Evolutionary conservation across 2,113 vertebrate species (phyloP).

Genomic region (Amphilophus citrinellus): DNA sequence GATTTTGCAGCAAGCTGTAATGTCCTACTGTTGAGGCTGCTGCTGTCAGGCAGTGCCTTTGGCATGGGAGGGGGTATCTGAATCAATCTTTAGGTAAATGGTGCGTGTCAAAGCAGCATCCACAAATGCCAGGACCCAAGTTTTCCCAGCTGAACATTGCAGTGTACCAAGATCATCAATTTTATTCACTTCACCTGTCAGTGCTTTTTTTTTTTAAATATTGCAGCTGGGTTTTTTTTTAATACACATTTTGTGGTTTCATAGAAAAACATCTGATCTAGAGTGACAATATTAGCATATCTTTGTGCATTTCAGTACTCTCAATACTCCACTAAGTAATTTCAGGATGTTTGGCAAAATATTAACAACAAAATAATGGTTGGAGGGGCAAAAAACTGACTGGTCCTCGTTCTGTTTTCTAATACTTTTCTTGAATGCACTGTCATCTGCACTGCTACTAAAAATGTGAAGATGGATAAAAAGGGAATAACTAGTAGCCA

Average conservation of each 20-base stretch:
- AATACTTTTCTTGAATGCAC: not conserved
- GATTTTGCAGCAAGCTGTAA: not conserved
- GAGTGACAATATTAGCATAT: not conserved
- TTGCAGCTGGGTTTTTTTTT: not conserved
- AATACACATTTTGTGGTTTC: not conserved
- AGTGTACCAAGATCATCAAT: not conserved
- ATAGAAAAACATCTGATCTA: not conserved
- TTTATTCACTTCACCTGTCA: not conserved
- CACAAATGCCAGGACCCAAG: not conserved
- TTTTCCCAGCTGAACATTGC: not conserved
- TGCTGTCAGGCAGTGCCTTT: not conserved
- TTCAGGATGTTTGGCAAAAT: not conserved
- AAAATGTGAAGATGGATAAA: slow-evolving; percentile 1
- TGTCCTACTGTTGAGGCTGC: not conserved
- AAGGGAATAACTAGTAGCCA: not conserved
- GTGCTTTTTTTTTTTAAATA: not conserved
- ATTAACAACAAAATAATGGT: not conserved
- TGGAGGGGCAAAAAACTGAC: not conserved
- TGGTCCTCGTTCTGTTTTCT: not conserved
- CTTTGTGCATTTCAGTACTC: not conserved
- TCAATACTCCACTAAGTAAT: not conserved
- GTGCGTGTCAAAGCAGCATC: not conserved
- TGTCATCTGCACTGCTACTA: not conserved
- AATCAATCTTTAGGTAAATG: not conserved
- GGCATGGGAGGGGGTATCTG: not conserved